Evolutionary conservation across 1,140 invertebrate species (phyloP), one percentile per base, ranked within the genome.

Genomic region (Sinonovacula constricta): DNA sequence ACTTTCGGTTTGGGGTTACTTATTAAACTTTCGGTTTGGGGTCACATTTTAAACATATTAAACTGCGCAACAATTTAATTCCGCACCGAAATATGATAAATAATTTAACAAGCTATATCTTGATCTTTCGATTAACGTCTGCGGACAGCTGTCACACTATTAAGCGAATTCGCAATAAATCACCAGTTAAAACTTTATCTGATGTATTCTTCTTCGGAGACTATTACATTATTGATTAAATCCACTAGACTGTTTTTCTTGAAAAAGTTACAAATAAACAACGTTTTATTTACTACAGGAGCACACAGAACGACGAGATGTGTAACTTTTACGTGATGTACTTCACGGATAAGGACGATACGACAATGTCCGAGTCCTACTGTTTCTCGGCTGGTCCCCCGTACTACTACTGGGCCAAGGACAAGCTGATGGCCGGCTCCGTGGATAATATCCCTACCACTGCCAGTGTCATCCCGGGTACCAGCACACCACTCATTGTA

Each of bases 271-370:
- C n/a, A n/a, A n/a, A n/a, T n/a, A n/a, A 31, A 15, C 24, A 10
- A 45, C 45, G 12, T 34, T 22, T 66, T 51, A 53, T 30, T n/a
- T 31, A 62, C 26, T 81, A 3, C 81, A 90, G 89, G 39, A n/a
- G 88, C 12, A 90, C 89, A 1, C 84, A 87, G 45, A 87, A 89
- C 30, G 88, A 91, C 65, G 90, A 91, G 66, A 91, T 91, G 90
- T 91, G 90, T 57, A 91, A 91, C 77, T 90, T 91, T 80, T 91
- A 91, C 81, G 85, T 91, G 54, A 91, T 91, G 90, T 91, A 88
- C 76, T 90, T 86, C 71, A 69, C 66, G 2, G 84, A 85, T 7
- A 70, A 85, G 10, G 83, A 84, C 0, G 63, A 81, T 33, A 68
- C 76, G 3, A 76, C 75, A 5, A 70, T 84, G 18, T 22, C 71